Base-by-base conservation (phyloP, 2,888 invertebrate species). In the Caenorhabditis sp. region DNA sequence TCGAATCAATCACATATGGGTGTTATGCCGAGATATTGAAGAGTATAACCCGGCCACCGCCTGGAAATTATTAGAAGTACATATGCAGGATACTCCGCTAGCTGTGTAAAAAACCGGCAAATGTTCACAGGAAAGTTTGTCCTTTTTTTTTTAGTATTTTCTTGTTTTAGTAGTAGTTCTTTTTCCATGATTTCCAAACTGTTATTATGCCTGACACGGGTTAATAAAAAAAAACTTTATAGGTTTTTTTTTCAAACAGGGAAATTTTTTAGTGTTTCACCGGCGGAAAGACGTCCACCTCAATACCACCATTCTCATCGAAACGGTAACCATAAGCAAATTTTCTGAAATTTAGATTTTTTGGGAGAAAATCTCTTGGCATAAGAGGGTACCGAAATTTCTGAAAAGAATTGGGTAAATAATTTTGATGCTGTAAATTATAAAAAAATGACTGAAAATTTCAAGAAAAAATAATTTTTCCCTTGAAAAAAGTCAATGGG, bases 1-100 rank as follows among this genome's bases (percentile, higher is more conserved):
- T 92, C 90, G 95, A 62, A 94, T 97, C 0, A 93, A 93, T 86
- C 95, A 99, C 88, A 95, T 97, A 43, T 99, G 99, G 99, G 97
- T 97, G 1, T 90, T 99, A 83, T 99, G 99, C 88, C 90, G 99
- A 69, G 99, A 99, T 89, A 93, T 94, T 26, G 92, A 93, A 77
- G 97, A 97, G 89, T 89, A 96, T 54, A 94, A 97, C 90, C 93
- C 97, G 0, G 93, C 93, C 84, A 93, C 97, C 0, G 97, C 97
- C 0, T 99, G 99, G 99, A 91, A 95, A 88, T 90, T 99, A 53
- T 91, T 99, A 67, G 99, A 99, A 79, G 82, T 89, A 5, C 86
- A 86, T 66, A 82, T 84, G 80, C 84, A 85, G 66, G 82, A 84
- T 59, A 82, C 78, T 17, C 76, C 78, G 1, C 67, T 86, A 3